Evolutionary conservation across 2,113 vertebrate species (phyloP), one percentile per base, ranked within the genome.

Genomic region (Gulo gulo): DNA sequence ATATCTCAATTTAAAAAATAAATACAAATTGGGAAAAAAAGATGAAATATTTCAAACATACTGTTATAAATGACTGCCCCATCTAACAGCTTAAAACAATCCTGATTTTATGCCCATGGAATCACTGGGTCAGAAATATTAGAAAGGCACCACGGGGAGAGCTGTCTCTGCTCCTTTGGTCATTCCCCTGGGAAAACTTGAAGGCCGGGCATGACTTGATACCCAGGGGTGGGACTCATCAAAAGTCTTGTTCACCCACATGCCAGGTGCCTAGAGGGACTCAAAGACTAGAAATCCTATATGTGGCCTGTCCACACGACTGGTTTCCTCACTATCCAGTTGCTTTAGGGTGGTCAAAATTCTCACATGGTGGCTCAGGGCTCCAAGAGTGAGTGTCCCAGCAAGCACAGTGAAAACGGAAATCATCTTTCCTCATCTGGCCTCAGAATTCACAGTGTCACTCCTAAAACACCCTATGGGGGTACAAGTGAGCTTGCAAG

Each of bases 11-110:
- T 52, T 42, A 23, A 34, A 61, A 73, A 42, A 73, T 94, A 81
- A 63, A 94, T 74, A 55, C 18, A 81, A 59, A 73, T 31, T 74
- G 11, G 13, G 13, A 61, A 69, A 71, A 69, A 84, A 73, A 52
- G 73, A 31, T 24, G 15, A 97, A 91, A 71, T 89, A 78, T 97
- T 88, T 79, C 65, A 95, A 97, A 84, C 45, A 88, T 50, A 57
- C 15, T 92, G 5, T 78, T 95, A 76, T 14, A 86, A 97, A 36
- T 39, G 4, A 47, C 7, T 34, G 69, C 6, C 6, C 18, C 89
- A 55, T 29, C 92, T 80, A 83, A 15, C n/a, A 92, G 6, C 13
- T 45, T 93, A 36, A 79, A 86, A 88, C 2, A 81, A 31, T 23
- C 7, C 39, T 34, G 4, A 31, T 92, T 97, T 96, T 94, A 67